Evolutionary conservation across 2,888 invertebrate species (phyloP).

Genomic region (Chrysolina oricalcia): DNA sequence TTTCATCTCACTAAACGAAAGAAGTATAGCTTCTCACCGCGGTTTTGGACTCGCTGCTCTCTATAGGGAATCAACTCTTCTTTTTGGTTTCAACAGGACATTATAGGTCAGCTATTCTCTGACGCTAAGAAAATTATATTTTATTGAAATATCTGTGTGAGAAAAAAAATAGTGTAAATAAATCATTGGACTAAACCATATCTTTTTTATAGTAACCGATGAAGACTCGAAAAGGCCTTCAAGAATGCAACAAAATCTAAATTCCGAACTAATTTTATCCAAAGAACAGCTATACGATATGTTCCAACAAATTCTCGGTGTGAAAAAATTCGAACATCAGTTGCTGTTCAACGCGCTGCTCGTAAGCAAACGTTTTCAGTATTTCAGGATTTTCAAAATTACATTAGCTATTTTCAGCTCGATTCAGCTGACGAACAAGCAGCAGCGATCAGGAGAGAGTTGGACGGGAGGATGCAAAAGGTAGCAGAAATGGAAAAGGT

Average conservation of each 20-base stretch:
- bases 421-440: conserved; percentile 99
- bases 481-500: conserved; percentile 98
- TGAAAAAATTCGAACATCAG: conserved; percentile 99
- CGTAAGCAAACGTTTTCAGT: conserved; percentile 72
- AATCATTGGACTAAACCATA: no score
- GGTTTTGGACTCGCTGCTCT: no score
- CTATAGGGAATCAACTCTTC: no score
- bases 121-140: no score
- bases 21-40: no score
- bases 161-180: no score
- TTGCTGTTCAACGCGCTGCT: conserved; percentile 98
- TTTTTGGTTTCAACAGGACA: no score
- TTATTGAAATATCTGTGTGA: no score
- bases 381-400: conserved; percentile 3
- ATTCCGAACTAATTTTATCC: conserved; percentile 94
- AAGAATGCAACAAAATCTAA: conserved; percentile 90
- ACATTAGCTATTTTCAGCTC: conserved; percentile 77
- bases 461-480: conserved; percentile 97
- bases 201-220: conserved; percentile 75
- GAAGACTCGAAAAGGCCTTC: conserved; percentile 91
- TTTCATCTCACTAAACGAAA: no score
- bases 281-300: conserved; percentile 99
- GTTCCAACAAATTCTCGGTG: conserved; percentile 98
- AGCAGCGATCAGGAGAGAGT: conserved; percentile 97
- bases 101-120: no score